These are phyloP conservation scores for Anomalospiza imberbis DNA, from an alignment of 2,797 vertebrate species.

Conservation along the genomic window DNA sequence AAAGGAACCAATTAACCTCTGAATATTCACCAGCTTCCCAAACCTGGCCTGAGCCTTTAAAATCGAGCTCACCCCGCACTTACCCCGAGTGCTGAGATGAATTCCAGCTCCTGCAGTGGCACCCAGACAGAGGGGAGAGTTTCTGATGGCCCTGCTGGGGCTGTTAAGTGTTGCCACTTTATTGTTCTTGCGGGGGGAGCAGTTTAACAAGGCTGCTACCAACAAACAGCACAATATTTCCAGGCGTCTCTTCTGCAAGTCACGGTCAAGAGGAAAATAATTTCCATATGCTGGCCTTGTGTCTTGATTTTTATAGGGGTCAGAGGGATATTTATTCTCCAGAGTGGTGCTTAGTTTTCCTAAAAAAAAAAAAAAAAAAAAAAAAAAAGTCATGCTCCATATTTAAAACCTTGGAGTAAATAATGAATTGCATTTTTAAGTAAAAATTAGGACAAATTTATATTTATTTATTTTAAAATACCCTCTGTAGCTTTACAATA, in stretches of 20 bases:
- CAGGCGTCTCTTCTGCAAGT: slow-evolving; percentile 44
- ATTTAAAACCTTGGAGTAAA: not conserved
- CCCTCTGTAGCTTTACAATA: not conserved
- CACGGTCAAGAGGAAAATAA: slow-evolving; percentile 59
- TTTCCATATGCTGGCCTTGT: slow-evolving; percentile 62
- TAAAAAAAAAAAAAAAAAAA: not conserved
- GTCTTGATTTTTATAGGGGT: slow-evolving; percentile 60
- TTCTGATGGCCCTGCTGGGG: not conserved
- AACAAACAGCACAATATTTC: slow-evolving; percentile 25
- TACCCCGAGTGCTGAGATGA: not conserved
- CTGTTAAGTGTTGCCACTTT: slow-evolving; percentile 23
- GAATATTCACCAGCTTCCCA: not conserved
- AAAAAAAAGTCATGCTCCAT: not conserved
- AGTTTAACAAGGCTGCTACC: slow-evolving; percentile 41
- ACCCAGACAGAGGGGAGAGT: not conserved
- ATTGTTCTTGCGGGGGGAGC: not conserved
- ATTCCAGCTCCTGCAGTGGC: slow-evolving; percentile 6
- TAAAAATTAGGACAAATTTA: not conserved
- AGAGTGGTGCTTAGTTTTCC: not conserved
- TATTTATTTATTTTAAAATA: slow-evolving; percentile 45
- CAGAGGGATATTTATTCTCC: slow-evolving; percentile 41
- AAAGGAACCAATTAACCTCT: fast-evolving
- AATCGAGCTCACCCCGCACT: fast-evolving
- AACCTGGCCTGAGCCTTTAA: not conserved
- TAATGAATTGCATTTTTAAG: not conserved